Conservation (phyloP, 2,797 vertebrate species). For the Potorous gilbertii region DNA sequence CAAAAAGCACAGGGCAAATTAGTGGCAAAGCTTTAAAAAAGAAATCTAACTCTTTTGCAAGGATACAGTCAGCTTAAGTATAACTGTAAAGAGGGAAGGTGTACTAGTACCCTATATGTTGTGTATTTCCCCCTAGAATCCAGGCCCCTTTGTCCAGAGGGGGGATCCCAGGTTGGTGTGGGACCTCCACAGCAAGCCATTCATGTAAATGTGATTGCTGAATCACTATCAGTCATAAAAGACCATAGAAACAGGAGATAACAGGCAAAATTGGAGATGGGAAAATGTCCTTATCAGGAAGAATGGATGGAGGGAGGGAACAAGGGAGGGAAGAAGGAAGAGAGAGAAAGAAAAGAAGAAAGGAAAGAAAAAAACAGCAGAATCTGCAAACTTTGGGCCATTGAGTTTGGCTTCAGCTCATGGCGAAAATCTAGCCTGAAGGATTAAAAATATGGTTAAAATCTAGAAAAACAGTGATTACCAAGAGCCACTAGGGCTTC, state of each 20-base stretch:
- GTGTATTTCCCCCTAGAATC: neutral
- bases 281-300: neutral
- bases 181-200: too few species aligned
- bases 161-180: too few species aligned
- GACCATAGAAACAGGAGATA: too few species aligned
- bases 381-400: neutral
- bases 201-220: too few species aligned
- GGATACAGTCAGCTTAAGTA: neutral
- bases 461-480: neutral
- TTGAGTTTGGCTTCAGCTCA: neutral
- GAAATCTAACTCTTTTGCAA: neutral
- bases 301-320: neutral
- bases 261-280: too few species aligned
- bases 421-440: neutral
- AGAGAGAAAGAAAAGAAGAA: too few species aligned
- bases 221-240: too few species aligned
- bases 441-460: neutral
- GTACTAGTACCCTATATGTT: neutral
- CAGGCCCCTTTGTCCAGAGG: neutral
- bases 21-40: neutral
- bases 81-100: neutral
- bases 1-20: neutral
- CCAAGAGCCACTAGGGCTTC: neutral
- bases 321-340: too few species aligned
- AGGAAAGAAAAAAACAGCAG: too few species aligned